A percentile compares a stretch with the other conserved stretches of the same genome.
Evolutionary conservation across 2,797 vertebrate species (phyloP).

Genomic region (Todus mexicanus): DNA sequence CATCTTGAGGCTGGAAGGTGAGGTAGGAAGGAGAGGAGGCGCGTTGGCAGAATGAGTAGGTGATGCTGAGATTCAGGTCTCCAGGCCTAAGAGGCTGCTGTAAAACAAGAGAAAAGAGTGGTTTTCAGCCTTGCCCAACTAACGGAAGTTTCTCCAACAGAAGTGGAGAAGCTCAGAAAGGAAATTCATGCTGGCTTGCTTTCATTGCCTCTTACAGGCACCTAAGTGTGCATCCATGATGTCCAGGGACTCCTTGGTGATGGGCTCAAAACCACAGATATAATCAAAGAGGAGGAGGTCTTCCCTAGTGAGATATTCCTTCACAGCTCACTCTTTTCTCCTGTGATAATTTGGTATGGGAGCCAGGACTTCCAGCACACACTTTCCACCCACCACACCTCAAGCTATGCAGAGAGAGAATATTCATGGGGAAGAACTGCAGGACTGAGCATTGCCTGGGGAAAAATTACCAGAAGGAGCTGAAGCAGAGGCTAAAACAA

Average conservation of each 20-base stretch:
- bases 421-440: background rate
- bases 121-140: background rate
- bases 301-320: background rate
- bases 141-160: background rate
- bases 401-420: background rate
- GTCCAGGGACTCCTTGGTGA: background rate
- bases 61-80: background rate
- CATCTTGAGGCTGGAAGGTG: accelerated
- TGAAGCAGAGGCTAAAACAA: background rate
- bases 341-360: background rate
- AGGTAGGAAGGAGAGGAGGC: background rate
- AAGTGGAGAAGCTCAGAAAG: background rate
- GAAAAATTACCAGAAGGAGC: background rate
- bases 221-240: background rate
- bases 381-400: background rate
- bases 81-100: background rate
- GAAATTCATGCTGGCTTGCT: background rate
- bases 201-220: background rate
- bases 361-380: background rate
- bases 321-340: background rate
- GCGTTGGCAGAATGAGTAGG: background rate
- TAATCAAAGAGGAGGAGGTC: background rate
- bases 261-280: background rate
- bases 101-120: background rate
- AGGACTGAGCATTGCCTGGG: background rate